Evolutionary conservation across 1,140 invertebrate genomes (phyloP), one percentile per base, ranked within the genome.

Genomic region (Planococcus citri): DNA sequence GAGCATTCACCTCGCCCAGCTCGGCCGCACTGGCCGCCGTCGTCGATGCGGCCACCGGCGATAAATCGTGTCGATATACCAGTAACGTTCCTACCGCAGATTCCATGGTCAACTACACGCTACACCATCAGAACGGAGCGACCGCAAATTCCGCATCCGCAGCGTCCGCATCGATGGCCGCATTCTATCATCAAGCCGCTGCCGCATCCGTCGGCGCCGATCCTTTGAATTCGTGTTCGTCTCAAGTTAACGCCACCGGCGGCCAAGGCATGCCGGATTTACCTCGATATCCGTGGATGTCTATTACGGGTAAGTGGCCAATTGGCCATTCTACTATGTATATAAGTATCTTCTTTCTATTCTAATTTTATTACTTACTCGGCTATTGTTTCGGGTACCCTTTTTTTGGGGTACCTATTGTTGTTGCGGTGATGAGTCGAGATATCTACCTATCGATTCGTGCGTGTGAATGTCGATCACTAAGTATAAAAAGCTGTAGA

Each of bases 211-310:
- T 79, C 73, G 85, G 85, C 72, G 84, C 84, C 38, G 85, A 86
- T 77, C 85, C 84, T 24, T 77, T 85, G 67, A 83, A 82, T 70
- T 85, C 84, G 64, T 84, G 83, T 78, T 86, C 79, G 78, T 81
- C 70, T 82, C 82, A 83, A 25, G 80, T 85, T 29, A 76, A 86
- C 76, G 80, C 80, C 72, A 75, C 81, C 24, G 80, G 87, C 74
- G 83, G 87, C 75, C 83, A 88, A 81, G 85, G 89, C 75, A 86
- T 91, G 74, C 90, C 91, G 29, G 89, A 91, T 79, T 90, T 94
- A 76, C 91, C 92, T 17, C 84, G 92, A 76, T 95, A 95, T 79
- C 92, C 93, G n/a, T 95, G 93, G 93, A 95, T 95, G 92, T 92
- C 92, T 74, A 92, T 95, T 78, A 94, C 92, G 83, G 93, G 93